Evolutionary conservation across 2,888 invertebrate genomes (phyloP), one percentile per base, ranked within the genome.

Genomic region (Drosophila birchii): DNA sequence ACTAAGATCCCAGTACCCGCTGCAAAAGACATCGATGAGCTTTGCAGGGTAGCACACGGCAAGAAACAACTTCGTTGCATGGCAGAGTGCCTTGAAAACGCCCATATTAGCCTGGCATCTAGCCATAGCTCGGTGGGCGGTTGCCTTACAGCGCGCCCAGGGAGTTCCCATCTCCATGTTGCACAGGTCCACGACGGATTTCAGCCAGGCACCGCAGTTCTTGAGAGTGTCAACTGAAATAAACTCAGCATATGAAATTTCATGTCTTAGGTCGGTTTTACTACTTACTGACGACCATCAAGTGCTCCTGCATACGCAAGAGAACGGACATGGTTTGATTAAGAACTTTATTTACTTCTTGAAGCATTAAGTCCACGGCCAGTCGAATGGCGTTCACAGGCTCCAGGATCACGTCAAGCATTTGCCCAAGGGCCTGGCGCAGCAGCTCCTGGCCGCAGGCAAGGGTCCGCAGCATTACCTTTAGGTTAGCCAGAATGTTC

Each of bases 401-500:
- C 80, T 95, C 95, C 81, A 95, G 94, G 34, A 95, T 93, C 0
- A 95, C 93, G 55, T 96, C 95, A 23, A 95, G 92, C 75, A 97
- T 94, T 75, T 95, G 94, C 78, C 93, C 93, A 1, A 96, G 94
- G 76, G 96, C 94, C 59, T 93, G 92, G 79, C 95, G 95, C 41
- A 96, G 92, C 91, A 96, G 95, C 86, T 96, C 96, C 95, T 96
- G 96, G 74, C 95, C 95, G 88, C 97, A 97, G 41, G 95, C 95
- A 86, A 97, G 92, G 1, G 96, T 96, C 84, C 95, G 95, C 0
- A 96, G 94, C 9, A 97, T 91, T 0, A 96, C 94, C 77, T 95
- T 95, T 29, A 95, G 94, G 89, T 97, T 97, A 87, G 94, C 94
- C 23, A 96, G 82, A 0, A 95, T 95, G 88, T 97, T 97, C 45